Percentiles rank a stretch among this genome's conserved stretches.
Evolutionary conservation across 2,113 vertebrate genomes (phyloP).

Genomic region (Panthera tigris): DNA sequence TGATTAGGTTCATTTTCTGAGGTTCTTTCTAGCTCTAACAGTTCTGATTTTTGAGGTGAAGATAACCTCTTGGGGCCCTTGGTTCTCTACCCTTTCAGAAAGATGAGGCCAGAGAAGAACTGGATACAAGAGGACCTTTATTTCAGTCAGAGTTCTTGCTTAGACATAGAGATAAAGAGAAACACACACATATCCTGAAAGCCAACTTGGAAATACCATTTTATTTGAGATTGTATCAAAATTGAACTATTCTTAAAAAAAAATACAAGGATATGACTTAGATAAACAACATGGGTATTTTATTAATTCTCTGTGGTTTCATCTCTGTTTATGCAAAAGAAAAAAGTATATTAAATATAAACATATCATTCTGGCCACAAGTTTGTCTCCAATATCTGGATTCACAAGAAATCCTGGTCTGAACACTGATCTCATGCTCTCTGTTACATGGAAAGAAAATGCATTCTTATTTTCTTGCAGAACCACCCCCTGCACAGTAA

Average conservation of each 20-base stretch:
- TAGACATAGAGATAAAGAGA: not conserved
- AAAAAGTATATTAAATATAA: not conserved
- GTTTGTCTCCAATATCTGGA: not conserved
- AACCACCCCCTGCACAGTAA: not conserved
- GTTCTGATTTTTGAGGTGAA: not conserved
- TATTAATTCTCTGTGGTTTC: not conserved
- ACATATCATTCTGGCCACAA: not conserved
- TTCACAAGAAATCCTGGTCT: not conserved
- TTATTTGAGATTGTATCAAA: not conserved
- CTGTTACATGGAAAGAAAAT: not conserved
- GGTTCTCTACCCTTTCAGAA: not conserved
- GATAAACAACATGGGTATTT: not conserved
- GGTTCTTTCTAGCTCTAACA: not conserved
- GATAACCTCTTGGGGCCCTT: not conserved
- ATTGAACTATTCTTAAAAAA: conserved; percentile 34
- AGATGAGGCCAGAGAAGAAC: not conserved
- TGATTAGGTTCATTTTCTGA: not conserved
- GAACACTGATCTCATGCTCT: not conserved
- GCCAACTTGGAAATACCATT: not conserved
- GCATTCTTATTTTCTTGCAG: not conserved
- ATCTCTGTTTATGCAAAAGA: not conserved
- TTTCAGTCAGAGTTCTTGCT: not conserved
- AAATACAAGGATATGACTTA: not conserved
- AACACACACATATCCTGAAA: not conserved
- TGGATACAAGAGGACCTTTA: not conserved